A percentile compares a stretch with the other conserved stretches of the same genome.
Evolutionary conservation across 2,113 vertebrate species (phyloP).

Genomic region (Istiophorus platypterus): DNA sequence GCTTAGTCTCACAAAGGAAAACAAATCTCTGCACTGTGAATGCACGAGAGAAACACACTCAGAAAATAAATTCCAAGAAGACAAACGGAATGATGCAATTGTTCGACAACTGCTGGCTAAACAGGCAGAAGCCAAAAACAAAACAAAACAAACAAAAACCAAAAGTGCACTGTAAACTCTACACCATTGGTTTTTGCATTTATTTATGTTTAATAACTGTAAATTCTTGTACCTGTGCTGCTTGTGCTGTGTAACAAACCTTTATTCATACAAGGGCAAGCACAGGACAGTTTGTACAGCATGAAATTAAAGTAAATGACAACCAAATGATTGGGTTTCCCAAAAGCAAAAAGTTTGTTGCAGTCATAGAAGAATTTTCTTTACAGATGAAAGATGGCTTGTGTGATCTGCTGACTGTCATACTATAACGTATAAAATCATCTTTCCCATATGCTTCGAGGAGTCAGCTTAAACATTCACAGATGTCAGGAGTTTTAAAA

Average conservation of each 20-base stretch:
- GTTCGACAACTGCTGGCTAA: neutral
- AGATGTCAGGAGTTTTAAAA: constrained; percentile 62
- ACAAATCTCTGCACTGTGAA: neutral
- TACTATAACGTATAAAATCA: constrained; percentile 28
- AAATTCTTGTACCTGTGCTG: neutral
- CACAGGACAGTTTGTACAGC: neutral
- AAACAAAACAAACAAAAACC: too few species aligned
- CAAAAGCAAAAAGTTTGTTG: constrained; percentile 8
- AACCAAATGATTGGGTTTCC: constrained; percentile 32
- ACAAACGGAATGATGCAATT: neutral
- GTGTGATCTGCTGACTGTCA: constrained; percentile 48
- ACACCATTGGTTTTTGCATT: neutral
- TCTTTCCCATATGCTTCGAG: constrained; percentile 17
- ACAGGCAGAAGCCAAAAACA: neutral
- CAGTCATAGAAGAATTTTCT: constrained; percentile 14
- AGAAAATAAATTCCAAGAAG: neutral
- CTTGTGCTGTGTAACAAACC: neutral
- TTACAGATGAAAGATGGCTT: constrained; percentile 29
- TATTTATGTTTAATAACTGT: neutral
- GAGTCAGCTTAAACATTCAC: constrained; percentile 60
- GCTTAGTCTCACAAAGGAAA: neutral
- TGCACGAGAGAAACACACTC: neutral
- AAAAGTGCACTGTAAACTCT: neutral
- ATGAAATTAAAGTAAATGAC: constrained; percentile 6
- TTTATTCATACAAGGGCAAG: neutral